Base-by-base conservation (phyloP, 92 coral and sea anemone species). In the Pocillopora meandrina region DNA sequence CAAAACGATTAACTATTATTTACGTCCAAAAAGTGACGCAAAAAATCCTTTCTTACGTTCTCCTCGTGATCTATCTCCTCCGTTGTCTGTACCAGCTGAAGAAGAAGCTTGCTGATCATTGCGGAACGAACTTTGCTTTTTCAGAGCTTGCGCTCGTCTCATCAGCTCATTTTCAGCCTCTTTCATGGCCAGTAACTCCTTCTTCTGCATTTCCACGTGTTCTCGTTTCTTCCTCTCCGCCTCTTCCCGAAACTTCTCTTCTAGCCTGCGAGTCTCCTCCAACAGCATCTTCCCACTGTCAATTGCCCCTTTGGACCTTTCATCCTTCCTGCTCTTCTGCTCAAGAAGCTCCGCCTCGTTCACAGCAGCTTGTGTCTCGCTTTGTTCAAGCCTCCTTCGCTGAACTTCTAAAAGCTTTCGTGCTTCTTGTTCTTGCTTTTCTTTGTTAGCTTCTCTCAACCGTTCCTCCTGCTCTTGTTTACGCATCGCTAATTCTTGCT, bases 231-330 rank as follows among this genome's bases (percentile, higher is more conserved):
- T 75, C 58, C 60, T 85, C 35, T 76, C 79, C 56, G 86, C 92
- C 79, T 91, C 90, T 61, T 88, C 81, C 14, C 92, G 87, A 14
- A 87, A 81, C 67, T 87, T 85, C 61, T 91, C 95, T 72, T 86
- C 93, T 9, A 9, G 31, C 70, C 15, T 31, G 21, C 82, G 75
- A 36, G 56, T 62, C 35, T 84, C 70, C 49, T 76, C 82, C 71
- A 76, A 60, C 60, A 84, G 47, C 56, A 58, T 65, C 60, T 69
- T 84, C 23, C 88, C 76, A 13, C 76, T 84, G 49, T 84, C 88
- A 18, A 49, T 36, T 8, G 82, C 75, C 8, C 14, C 75, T 65
- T 77, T 84, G 47, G 88, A 76, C 13, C 75, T 60, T 64, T 84
- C 83, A 16, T 76, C 88, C 59, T 77, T 64, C 47, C 77, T 21